Percentiles rank a stretch among this genome's conserved stretches.
Conservation (phyloP, 2,797 vertebrate genomes). For the Alcedo atthis region DNA sequence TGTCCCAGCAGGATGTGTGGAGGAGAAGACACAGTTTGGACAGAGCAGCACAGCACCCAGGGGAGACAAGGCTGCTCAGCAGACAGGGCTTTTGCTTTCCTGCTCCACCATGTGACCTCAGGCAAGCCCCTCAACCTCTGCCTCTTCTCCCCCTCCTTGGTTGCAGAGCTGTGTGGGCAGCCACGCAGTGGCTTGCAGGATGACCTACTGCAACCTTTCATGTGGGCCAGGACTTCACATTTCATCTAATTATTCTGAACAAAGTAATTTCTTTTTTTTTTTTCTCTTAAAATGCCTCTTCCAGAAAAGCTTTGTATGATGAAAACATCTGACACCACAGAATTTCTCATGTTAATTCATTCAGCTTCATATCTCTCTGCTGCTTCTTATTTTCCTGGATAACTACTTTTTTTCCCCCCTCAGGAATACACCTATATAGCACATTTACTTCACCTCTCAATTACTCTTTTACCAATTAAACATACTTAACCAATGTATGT, state of each 20-base stretch:
- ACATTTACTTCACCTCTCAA: not conserved
- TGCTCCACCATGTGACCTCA: not conserved
- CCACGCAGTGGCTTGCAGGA: not conserved
- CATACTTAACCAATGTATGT: not conserved
- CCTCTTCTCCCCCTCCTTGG: not conserved
- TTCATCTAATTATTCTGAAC: not conserved
- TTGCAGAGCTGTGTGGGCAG: not conserved
- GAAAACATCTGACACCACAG: not conserved
- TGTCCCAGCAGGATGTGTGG: not conserved
- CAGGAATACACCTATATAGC: not conserved
- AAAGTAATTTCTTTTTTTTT: not conserved
- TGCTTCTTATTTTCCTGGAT: not conserved
- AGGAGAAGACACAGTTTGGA: not conserved
- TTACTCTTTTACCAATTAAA: not conserved
- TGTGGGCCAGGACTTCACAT: not conserved
- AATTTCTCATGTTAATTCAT: not conserved
- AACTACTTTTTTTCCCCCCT: not conserved
- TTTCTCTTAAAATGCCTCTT: not conserved
- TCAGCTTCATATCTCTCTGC: not conserved
- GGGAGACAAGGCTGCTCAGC: not conserved
- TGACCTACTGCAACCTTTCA: not conserved
- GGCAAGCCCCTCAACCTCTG: not conserved
- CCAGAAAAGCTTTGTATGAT: not conserved
- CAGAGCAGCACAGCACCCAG: not conserved
- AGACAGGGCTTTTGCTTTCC: not conserved